phyloP scores from a whole-genome alignment of 2,113 vertebrate species.

The Sminthopsis crassicaudata region DNA sequence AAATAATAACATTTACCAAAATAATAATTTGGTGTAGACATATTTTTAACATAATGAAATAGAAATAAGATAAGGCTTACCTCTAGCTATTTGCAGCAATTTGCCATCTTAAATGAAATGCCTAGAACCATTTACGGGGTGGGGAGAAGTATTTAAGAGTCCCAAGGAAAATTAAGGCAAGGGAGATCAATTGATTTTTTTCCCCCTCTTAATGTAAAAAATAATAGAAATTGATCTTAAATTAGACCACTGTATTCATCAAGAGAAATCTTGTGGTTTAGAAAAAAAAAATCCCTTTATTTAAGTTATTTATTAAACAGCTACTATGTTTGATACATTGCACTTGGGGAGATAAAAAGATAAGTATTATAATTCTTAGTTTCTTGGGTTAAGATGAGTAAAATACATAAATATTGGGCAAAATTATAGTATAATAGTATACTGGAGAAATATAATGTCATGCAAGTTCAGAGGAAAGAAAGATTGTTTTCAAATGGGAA shows the following conservation, averaged over 20 bases:
- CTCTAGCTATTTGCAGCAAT: constrained; percentile 12
- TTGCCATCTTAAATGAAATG: constrained; percentile 36
- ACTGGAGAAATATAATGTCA: not conserved
- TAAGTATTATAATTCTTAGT: not conserved
- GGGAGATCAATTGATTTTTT: constrained; percentile 27
- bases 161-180: not conserved
- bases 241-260: constrained; percentile 31
- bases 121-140: not conserved
- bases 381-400: not conserved
- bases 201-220: constrained; percentile 45
- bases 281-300: not conserved
- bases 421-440: not conserved
- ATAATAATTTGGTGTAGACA: constrained; percentile 26
- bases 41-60: not conserved
- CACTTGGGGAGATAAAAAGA: not conserved
- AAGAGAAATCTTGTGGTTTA: constrained; percentile 35
- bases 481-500: not conserved
- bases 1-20: constrained; percentile 45
- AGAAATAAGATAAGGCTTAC: not conserved
- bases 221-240: constrained; percentile 51
- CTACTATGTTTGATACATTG: not conserved
- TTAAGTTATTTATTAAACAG: not conserved
- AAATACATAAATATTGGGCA: not conserved
- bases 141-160: constrained; percentile 19
- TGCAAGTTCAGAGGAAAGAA: not conserved